phyloP scores from a whole-genome alignment of 2,888 invertebrate genomes.

The Pristionchus japonicus region DNA sequence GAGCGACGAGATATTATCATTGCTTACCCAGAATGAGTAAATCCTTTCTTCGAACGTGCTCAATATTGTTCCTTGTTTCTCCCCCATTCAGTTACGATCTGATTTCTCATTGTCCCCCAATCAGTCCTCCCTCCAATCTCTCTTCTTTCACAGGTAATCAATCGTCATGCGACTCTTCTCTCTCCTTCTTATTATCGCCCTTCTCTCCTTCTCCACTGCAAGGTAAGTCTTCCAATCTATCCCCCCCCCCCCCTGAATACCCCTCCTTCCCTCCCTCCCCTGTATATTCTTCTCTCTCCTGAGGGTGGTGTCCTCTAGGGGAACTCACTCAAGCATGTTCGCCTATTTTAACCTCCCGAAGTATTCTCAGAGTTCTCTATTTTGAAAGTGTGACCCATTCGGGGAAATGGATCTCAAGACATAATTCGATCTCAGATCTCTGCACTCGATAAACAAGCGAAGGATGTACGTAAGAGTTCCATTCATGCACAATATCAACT shows the following conservation, averaged over 20 bases:
- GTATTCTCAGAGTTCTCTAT: not conserved
- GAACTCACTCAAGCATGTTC: not conserved
- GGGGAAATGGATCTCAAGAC: too few species aligned
- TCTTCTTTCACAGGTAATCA: not conserved
- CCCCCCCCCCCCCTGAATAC: not conserved
- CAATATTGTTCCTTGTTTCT: not conserved
- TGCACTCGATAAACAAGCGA: not conserved
- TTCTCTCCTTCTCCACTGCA: not conserved
- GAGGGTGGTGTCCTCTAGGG: not conserved
- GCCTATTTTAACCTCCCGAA: not conserved
- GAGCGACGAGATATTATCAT: not conserved
- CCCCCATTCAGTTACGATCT: not conserved
- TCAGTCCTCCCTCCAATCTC: not conserved
- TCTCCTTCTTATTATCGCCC: not conserved
- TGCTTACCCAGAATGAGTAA: too few species aligned
- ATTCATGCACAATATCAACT: constrained; percentile 39
- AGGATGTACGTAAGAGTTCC: constrained; percentile 37
- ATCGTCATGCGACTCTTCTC: constrained; percentile 1
- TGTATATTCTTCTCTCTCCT: not conserved
- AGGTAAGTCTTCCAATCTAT: not conserved
- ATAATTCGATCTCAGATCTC: not conserved
- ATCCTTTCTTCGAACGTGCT: not conserved
- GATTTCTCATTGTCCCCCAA: not conserved
- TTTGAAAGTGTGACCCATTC: not conserved
- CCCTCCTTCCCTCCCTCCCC: not conserved